Evolutionary conservation across 37 sponge, comb jelly and placozoan species (phyloP), one percentile per base, ranked within the genome.

Genomic region (Tethya wilhelma): DNA sequence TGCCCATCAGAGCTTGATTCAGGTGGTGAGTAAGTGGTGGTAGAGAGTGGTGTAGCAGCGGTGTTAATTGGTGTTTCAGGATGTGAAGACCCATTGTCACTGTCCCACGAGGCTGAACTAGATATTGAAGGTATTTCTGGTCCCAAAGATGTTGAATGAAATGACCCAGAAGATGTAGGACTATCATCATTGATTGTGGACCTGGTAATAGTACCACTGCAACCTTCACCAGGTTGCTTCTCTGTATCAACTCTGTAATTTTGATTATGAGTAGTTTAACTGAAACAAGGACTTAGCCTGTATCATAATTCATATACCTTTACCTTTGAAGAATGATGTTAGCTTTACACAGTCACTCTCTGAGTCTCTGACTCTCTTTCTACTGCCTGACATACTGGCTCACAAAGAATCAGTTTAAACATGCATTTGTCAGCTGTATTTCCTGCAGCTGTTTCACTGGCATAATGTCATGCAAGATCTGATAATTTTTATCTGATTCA

Each of bases 371-470:
- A 14, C 14, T 49, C 53, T 49, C 53, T 49, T 49, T 49, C 53
- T 49, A 14, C 53, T 14, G 9, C 14, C 53, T 49, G 14, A 49
- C 9, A 49, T 19, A 49, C 9, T 14, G 14, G 14, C 14, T 49
- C 53, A 19, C 14, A 9, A 14, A 19, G 53, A 19, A 14, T 9
- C 14, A 14, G 9, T 9, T 14, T 49, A 14, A 49, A 14, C 53
- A 49, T 49, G 53, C n/a, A n/a, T n/a, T n/a, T n/a, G n/a, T n/a
- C 53, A 49, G 53, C 53, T 49, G 53, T 49, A 49, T 49, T 19
- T 49, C 9, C 14, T 19, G 14, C 14, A 49, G 53, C 14, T 14
- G 9, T 49, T 49, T 19, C 53, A 49, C 14, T 49, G 53, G 53
- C 53, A 9, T 19, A 9, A 19, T 9, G 53, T 14, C 14, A 49